Conservation (phyloP, 2,113 vertebrate species). For the Eubucco bourcierii region DNA sequence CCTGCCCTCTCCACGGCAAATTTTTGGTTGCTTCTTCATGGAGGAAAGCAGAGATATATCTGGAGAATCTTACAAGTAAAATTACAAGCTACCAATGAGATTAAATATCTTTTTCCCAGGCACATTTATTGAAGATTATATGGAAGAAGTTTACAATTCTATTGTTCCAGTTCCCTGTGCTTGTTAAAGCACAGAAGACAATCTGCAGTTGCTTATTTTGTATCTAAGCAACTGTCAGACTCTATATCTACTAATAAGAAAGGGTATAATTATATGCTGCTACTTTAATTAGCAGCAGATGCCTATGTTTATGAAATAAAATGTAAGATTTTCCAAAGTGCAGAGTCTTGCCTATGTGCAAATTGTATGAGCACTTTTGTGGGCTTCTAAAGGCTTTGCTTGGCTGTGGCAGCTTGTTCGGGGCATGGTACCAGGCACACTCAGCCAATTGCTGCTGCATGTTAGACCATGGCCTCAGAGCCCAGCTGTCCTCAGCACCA, state of each 20-base stretch:
- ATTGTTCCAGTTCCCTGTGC: constrained; percentile 66
- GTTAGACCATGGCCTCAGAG: not conserved
- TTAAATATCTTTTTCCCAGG: constrained; percentile 49
- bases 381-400: not conserved
- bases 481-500: not conserved
- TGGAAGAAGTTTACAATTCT: constrained; percentile 57
- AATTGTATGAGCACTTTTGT: constrained; percentile 6
- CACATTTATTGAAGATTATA: constrained; percentile 40
- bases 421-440: not conserved
- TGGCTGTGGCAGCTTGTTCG: not conserved
- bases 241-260: constrained; percentile 81
- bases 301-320: constrained; percentile 81
- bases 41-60: not conserved
- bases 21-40: not conserved
- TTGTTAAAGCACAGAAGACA: constrained; percentile 71
- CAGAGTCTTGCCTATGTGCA: constrained; percentile 35
- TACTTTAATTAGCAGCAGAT: constrained; percentile 85
- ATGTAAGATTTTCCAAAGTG: constrained; percentile 66
- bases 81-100: constrained; percentile 23
- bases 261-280: constrained; percentile 80
- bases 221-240: constrained; percentile 87
- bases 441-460: not conserved
- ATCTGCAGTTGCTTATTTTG: constrained; percentile 80
- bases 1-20: not conserved
- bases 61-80: constrained; percentile 28